Conservation (phyloP, 2,113 vertebrate genomes). For the Ellobius talpinus region DNA sequence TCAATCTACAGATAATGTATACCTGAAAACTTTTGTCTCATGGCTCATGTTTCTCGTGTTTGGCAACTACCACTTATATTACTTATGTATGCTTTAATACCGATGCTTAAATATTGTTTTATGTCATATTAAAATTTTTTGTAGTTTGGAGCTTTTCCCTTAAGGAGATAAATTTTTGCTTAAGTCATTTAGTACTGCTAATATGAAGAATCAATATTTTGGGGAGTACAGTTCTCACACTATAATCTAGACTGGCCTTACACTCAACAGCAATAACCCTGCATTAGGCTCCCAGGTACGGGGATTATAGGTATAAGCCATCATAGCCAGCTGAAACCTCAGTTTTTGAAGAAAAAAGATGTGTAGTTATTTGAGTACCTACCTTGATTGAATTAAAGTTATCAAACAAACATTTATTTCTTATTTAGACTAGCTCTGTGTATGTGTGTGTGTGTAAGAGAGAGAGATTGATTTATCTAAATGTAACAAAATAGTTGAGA, state of each 20-base stretch:
- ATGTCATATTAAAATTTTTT: background rate
- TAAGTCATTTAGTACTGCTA: slow-evolving; percentile 40
- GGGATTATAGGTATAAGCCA: background rate
- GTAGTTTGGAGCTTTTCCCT: background rate
- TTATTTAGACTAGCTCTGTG: background rate
- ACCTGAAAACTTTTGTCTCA: background rate
- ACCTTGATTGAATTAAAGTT: slow-evolving; percentile 51
- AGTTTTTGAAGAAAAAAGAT: background rate
- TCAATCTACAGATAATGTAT: background rate
- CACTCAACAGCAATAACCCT: background rate
- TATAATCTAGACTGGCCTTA: background rate
- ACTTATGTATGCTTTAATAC: background rate
- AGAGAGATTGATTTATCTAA: background rate
- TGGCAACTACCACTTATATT: background rate
- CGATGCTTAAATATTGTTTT: slow-evolving; percentile 22
- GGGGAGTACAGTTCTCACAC: background rate
- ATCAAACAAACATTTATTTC: background rate
- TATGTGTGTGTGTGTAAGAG: background rate
- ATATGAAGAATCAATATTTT: background rate
- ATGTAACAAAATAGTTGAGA: background rate
- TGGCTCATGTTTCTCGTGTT: background rate
- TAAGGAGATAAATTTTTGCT: background rate
- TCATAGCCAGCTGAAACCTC: background rate
- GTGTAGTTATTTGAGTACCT: slow-evolving; percentile 10
- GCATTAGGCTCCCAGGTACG: background rate